Evolutionary conservation across 2,888 invertebrate species (phyloP), one percentile per base, ranked within the genome.

Genomic region (Monoplex corrugatus): DNA sequence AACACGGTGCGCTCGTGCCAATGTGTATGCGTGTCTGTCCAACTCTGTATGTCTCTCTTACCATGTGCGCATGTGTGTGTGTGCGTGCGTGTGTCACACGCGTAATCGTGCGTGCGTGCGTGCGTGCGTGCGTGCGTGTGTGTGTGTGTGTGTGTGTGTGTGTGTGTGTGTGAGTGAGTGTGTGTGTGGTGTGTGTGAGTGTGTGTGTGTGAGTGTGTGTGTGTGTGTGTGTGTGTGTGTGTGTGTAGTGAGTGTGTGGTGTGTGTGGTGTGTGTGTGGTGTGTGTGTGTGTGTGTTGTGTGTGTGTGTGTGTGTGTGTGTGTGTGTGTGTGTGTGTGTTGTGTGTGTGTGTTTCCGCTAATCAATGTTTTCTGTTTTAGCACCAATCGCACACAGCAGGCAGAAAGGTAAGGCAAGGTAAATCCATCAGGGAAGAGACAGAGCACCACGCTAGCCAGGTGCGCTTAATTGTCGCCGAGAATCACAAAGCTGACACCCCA

Each of bases 41-140:
- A 32, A 13, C 32, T n/a, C 10, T n/a, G 72, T 72, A 2, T n/a
- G n/a, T 23, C 10, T 40, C n/a, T 87, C 10, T 75, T 10, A 38
- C 45, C 75, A 32, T 87, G 75, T 75, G 75, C 44, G 87, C n/a
- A 75, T 75, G 87, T 87, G 87, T 75, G 87, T 87, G 44, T 80
- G 45, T 80, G 75, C 5, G 68, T 84, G 68, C 38, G 72, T n/a
- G 72, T 13, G 72, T 72, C 1, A 23, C 23, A 40, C 45, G 68
- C 63, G 68, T 43, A 40, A 38, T 63, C 6, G 87, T 87, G 87
- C 43, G 87, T 87, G 87, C 43, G 44, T 87, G 75, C 45, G 75
- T 87, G 68, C 44, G 68, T 78, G 72, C 32, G 72, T 72, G 72
- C 32, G 72, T 72, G 72, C 2, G 72, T 72, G 5, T 72, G 72